Evolutionary conservation across 2,113 vertebrate species (phyloP).

Genomic region (Cranoglanis bouderius): DNA sequence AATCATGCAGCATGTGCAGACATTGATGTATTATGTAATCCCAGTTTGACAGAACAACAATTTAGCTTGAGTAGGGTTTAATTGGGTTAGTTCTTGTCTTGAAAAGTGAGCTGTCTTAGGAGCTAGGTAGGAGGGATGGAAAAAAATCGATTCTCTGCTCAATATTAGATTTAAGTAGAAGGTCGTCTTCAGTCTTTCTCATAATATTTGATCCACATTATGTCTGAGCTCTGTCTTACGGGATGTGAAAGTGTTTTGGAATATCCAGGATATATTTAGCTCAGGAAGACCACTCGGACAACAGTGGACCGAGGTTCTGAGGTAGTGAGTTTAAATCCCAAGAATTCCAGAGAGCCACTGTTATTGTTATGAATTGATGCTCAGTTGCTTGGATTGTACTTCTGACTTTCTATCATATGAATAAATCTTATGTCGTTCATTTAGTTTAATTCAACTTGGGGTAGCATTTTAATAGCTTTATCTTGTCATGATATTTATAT

Average conservation of each 20-base stretch:
- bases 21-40: background rate
- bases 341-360: background rate
- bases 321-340: background rate
- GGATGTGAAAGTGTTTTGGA: background rate
- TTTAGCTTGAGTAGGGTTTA: slow-evolving; percentile 1
- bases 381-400: background rate
- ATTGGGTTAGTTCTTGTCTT: background rate
- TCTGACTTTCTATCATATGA: background rate
- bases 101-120: background rate
- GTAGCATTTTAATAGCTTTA: background rate
- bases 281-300: background rate
- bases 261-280: background rate
- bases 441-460: background rate
- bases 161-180: background rate
- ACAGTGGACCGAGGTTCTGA: background rate
- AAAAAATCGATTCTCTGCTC: background rate
- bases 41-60: background rate
- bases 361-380: background rate
- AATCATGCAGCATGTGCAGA: slow-evolving; percentile 1
- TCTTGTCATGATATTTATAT: background rate
- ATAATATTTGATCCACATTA: slow-evolving; percentile 8
- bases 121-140: background rate
- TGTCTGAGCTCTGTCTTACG: background rate
- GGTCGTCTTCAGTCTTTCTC: background rate
- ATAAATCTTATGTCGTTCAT: background rate